Conservation (phyloP, 1,140 invertebrate species). For the Hypsibius dujardini region DNA sequence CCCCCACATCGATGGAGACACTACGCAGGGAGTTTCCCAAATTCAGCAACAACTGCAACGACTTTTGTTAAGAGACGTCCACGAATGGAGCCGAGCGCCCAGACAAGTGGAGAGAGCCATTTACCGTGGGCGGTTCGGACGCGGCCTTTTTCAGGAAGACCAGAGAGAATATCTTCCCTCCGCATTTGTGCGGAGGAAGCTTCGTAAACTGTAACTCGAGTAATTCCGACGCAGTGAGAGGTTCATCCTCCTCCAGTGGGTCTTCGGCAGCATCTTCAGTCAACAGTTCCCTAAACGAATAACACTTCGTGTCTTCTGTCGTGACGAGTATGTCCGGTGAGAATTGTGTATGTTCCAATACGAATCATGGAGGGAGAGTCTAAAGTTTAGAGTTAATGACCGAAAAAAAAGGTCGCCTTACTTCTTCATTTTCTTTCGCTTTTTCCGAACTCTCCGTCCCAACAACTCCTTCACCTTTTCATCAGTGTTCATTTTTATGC, state of each 20-base stretch:
- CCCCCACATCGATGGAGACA: constrained; percentile 40
- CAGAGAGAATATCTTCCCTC: background rate
- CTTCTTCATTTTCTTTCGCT: constrained; percentile 24
- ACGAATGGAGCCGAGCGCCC: too few relatives aligned
- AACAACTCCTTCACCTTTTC: constrained; percentile 47
- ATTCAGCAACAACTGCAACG: background rate
- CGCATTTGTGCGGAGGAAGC: background rate
- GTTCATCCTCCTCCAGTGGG: constrained; percentile 46
- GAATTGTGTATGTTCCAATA: too few relatives aligned
- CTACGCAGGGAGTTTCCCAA: constrained; percentile 33
- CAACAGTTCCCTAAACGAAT: background rate
- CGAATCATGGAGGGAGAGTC: background rate
- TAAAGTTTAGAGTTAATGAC: background rate
- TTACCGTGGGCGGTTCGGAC: background rate
- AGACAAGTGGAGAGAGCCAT: background rate
- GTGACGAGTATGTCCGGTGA: too few relatives aligned
- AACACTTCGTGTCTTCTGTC: too few relatives aligned
- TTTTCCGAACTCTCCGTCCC: constrained; percentile 28
- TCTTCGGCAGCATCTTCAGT: constrained; percentile 45
- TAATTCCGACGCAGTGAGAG: background rate
- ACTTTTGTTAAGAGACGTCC: too few relatives aligned
- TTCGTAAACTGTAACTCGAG: background rate
- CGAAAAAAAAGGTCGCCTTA: background rate
- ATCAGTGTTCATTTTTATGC: constrained; percentile 58
- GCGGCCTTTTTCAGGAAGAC: background rate